These are phyloP conservation scores for Morelia viridis DNA, from an alignment of 2,797 vertebrate species.

Conservation along the genomic window DNA sequence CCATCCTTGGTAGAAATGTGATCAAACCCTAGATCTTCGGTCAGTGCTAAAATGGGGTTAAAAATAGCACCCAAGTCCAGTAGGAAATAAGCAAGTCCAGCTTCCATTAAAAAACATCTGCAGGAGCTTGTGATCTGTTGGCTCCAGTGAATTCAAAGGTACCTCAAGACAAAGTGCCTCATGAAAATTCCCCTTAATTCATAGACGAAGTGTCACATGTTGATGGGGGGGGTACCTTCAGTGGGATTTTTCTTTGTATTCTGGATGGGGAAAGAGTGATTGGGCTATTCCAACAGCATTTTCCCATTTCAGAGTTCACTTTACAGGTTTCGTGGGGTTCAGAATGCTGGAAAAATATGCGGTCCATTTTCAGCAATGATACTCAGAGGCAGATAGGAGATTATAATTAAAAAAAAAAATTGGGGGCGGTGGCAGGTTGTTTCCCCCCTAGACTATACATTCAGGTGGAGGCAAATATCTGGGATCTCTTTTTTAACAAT, in stretches of 20 bases:
- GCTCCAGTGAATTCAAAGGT: neutral
- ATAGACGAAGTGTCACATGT: neutral
- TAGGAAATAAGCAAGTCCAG: neutral
- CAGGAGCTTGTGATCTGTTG: neutral
- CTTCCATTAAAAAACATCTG: neutral
- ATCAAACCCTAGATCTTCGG: constrained; percentile 12
- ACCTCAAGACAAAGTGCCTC: neutral
- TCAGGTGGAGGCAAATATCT: neutral
- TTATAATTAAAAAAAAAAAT: too few relatives aligned
- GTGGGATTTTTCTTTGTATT: neutral
- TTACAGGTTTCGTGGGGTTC: neutral
- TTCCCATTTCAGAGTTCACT: neutral
- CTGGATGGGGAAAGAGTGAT: neutral
- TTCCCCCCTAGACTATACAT: neutral
- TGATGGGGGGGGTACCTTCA: neutral
- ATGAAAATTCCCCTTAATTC: neutral
- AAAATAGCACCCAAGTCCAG: neutral
- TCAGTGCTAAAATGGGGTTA: neutral
- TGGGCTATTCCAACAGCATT: neutral
- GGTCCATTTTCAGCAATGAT: neutral
- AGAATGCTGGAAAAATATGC: neutral
- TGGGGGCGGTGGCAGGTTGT: too few relatives aligned
- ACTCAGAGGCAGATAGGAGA: neutral
- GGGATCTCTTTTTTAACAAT: neutral
- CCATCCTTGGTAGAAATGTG: neutral